These are phyloP conservation scores for Rhineura floridana DNA, from an alignment of 2,113 vertebrate genomes.

Conservation along the genomic window DNA sequence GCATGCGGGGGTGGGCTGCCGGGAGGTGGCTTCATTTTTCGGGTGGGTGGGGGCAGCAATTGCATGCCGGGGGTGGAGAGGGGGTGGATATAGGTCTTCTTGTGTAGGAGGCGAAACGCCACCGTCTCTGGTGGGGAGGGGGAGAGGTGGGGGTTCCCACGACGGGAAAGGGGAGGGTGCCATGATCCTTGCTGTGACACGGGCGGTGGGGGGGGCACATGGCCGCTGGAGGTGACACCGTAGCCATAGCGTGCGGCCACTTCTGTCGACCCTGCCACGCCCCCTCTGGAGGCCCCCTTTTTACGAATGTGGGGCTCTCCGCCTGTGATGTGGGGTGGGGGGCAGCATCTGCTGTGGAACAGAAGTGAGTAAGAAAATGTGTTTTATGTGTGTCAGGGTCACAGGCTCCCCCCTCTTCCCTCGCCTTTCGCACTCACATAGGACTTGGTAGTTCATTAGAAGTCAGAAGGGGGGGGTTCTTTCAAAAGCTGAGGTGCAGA, in stretches of 20 bases:
- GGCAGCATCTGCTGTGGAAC: neutral
- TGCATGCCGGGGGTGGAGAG: neutral
- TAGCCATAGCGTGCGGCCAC: neutral
- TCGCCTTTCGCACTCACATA: neutral
- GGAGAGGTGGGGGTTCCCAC: neutral
- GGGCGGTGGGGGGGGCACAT: neutral
- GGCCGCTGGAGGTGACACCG: slow-evolving; percentile 10
- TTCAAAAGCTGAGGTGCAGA: neutral
- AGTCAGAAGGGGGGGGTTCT: neutral
- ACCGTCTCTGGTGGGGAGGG: neutral
- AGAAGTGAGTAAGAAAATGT: neutral
- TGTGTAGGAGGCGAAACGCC: neutral
- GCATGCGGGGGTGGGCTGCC: neutral
- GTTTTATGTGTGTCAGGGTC: neutral
- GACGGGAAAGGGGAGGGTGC: neutral
- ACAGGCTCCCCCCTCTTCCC: neutral
- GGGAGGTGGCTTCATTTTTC: neutral
- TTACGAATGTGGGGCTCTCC: neutral
- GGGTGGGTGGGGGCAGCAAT: neutral
- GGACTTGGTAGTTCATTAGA: neutral
- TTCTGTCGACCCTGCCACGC: slow-evolving; percentile 18
- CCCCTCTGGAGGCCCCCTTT: neutral
- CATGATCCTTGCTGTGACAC: neutral
- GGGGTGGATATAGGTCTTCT: neutral
- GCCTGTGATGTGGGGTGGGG: neutral